Conservation (phyloP, 1,140 invertebrate species). For the Pteromalus puparum region DNA sequence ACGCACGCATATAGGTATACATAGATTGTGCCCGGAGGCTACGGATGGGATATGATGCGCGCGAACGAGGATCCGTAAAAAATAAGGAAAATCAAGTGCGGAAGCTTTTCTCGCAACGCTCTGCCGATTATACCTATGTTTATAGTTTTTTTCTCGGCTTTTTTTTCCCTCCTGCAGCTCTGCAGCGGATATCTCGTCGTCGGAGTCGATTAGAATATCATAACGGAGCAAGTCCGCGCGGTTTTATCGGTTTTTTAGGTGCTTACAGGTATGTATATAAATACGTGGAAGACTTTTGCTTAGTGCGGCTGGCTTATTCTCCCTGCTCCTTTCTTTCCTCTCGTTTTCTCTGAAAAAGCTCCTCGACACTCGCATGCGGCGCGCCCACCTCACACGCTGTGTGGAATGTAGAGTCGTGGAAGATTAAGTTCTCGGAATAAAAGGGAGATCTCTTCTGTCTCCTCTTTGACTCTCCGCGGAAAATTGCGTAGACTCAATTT, state of each 20-base stretch:
- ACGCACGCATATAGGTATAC: no score
- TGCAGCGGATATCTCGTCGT: background rate
- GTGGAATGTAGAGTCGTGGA: slow-evolving; percentile 16
- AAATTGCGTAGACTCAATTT: background rate
- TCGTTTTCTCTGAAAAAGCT: background rate
- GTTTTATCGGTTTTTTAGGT: background rate
- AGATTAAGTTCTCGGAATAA: slow-evolving; percentile 5
- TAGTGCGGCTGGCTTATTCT: slow-evolving; percentile 17
- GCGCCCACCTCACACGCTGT: no score
- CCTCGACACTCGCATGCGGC: background rate
- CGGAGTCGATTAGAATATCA: slow-evolving; percentile 17
- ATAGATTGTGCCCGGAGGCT: background rate
- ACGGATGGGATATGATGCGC: no score
- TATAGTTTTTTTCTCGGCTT: background rate
- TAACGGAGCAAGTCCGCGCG: background rate
- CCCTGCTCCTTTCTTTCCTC: background rate
- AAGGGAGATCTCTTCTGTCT: background rate
- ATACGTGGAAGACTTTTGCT: slow-evolving; percentile 48
- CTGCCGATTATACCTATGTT: background rate
- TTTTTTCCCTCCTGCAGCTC: background rate
- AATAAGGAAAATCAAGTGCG: slow-evolving; percentile 2
- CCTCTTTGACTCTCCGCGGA: background rate
- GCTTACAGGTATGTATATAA: slow-evolving; percentile 19
- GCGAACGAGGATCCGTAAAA: slow-evolving; percentile 14
- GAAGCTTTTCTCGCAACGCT: background rate